These are phyloP conservation scores for Dioctria rufipes DNA, from an alignment of 2,888 invertebrate genomes.

Conservation along the genomic window DNA sequence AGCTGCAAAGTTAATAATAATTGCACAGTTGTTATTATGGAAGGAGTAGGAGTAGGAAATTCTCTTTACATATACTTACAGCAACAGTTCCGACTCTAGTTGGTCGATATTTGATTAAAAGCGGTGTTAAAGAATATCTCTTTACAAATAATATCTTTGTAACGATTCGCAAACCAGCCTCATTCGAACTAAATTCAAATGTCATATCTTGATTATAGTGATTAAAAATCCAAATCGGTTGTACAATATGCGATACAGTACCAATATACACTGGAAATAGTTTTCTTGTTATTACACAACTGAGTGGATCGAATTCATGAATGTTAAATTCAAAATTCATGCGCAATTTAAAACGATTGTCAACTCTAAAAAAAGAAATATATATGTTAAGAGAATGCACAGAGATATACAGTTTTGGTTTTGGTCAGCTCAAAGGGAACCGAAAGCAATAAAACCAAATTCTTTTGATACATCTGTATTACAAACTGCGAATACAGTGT, in stretches of 20 bases:
- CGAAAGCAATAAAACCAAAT: too few relatives aligned
- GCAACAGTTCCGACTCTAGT: neutral
- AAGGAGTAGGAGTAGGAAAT: too few relatives aligned
- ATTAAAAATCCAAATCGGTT: slow-evolving; percentile 58
- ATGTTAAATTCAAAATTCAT: slow-evolving; percentile 50
- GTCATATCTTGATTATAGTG: slow-evolving; percentile 51
- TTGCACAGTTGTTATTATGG: neutral
- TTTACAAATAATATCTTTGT: neutral
- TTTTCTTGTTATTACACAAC: slow-evolving; percentile 52
- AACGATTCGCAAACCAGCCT: neutral
- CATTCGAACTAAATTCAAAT: slow-evolving; percentile 35
- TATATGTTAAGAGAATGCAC: neutral
- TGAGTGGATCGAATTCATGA: slow-evolving; percentile 54
- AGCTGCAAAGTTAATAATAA: neutral
- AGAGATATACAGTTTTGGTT: too few relatives aligned
- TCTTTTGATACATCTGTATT: too few relatives aligned
- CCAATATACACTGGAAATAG: slow-evolving; percentile 48
- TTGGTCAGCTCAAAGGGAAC: too few relatives aligned
- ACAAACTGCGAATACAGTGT: too few relatives aligned
- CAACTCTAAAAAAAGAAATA: neutral
- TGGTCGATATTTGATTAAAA: slow-evolving; percentile 11
- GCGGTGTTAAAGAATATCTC: neutral
- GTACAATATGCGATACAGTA: slow-evolving; percentile 17
- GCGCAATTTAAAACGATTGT: slow-evolving; percentile 12
- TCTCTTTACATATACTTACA: neutral